phyloP scores from a whole-genome alignment of 2,888 invertebrate species.

The Gandaritis pyraliata region DNA sequence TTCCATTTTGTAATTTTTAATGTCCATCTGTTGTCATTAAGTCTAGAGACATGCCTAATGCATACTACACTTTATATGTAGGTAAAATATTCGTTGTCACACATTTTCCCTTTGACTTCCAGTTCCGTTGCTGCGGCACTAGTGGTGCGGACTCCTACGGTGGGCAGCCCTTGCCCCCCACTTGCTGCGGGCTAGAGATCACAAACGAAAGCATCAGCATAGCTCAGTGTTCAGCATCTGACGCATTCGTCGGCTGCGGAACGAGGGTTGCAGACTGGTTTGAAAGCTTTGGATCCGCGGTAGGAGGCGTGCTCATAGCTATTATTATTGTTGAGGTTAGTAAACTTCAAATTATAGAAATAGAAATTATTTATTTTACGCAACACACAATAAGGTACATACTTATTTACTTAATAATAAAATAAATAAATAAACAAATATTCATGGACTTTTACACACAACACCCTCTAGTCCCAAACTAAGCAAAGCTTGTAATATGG shows the following conservation, averaged over 20 bases:
- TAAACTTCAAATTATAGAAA: too few species aligned
- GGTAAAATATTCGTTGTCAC: too few species aligned
- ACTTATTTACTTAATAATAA: too few species aligned
- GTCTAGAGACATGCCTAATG: too few species aligned
- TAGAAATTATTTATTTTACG: too few species aligned
- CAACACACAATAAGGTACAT: too few species aligned
- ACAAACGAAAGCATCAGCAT: background rate
- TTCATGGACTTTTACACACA: too few species aligned
- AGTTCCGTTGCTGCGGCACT: slow-evolving; percentile 71
- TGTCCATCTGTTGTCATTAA: slow-evolving; percentile 14
- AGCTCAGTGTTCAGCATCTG: background rate
- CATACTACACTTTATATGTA: too few species aligned
- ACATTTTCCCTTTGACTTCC: background rate
- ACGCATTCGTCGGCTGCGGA: slow-evolving; percentile 56
- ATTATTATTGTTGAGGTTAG: slow-evolving; percentile 62
- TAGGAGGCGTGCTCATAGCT: slow-evolving; percentile 51
- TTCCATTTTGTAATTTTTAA: too few species aligned
- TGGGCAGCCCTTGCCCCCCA: slow-evolving; percentile 45
- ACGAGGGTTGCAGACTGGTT: slow-evolving; percentile 52
- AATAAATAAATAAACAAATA: too few species aligned
- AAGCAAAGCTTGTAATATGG: too few species aligned
- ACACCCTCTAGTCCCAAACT: too few species aligned
- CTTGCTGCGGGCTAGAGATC: slow-evolving; percentile 52
- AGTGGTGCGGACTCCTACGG: slow-evolving; percentile 54
- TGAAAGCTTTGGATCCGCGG: slow-evolving; percentile 52